These are phyloP conservation scores for Dyspetes luteomarginatus DNA, from an alignment of 2,888 invertebrate species.

Conservation along the genomic window DNA sequence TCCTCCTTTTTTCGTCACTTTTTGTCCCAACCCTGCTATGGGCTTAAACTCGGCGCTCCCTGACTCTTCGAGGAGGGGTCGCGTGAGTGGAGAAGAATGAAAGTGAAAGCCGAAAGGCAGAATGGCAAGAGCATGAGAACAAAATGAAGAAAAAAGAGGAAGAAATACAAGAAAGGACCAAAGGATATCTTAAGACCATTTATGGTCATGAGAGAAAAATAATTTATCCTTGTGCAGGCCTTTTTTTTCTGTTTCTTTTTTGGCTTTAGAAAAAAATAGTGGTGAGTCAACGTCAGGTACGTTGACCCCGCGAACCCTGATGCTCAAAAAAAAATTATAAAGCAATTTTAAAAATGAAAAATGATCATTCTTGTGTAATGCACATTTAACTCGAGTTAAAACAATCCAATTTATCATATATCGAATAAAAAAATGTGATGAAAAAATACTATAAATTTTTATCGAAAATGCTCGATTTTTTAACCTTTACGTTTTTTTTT, in stretches of 20 bases:
- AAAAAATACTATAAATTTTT: too few species aligned
- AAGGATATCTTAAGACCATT: conserved; percentile 36
- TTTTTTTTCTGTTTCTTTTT: neutral
- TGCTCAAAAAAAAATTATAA: too few species aligned
- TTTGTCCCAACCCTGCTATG: conserved; percentile 9
- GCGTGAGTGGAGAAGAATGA: conserved; percentile 31
- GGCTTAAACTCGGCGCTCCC: conserved; percentile 31
- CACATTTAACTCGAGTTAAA: too few species aligned
- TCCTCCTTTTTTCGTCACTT: conserved; percentile 54
- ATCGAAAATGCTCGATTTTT: too few species aligned
- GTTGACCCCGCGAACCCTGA: neutral
- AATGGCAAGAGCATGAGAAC: conserved; percentile 34
- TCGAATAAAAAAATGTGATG: too few species aligned
- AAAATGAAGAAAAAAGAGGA: conserved; percentile 12
- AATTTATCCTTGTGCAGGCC: conserved; percentile 31
- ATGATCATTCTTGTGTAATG: too few species aligned
- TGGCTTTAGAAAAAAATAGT: conserved; percentile 1
- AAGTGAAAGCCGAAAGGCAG: conserved; percentile 54
- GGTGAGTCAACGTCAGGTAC: neutral
- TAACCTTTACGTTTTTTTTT: too few species aligned
- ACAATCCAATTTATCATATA: too few species aligned
- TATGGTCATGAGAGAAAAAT: conserved; percentile 24
- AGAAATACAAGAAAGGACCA: conserved; percentile 16
- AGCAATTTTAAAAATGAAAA: neutral
- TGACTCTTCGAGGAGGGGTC: conserved; percentile 18